Evolutionary conservation across 2,113 vertebrate genomes (phyloP).

Genomic region (Sterrhoptilus dennistouni): DNA sequence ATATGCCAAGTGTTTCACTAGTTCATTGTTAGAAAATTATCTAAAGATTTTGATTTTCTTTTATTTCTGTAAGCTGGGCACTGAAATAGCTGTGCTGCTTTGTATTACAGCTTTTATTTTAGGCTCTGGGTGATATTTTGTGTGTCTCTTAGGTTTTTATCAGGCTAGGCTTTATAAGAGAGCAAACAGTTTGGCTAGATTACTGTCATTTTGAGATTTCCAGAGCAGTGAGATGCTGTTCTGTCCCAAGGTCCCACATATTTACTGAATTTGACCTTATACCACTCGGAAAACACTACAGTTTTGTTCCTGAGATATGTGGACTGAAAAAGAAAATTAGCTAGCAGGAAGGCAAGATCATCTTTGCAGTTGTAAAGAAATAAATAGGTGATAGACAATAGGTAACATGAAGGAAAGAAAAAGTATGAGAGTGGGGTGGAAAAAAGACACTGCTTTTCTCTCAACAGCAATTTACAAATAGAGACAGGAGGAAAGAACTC

Average conservation of each 20-base stretch:
- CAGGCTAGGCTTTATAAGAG: background rate
- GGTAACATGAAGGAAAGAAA: background rate
- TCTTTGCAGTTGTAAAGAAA: background rate
- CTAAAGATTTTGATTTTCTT: background rate
- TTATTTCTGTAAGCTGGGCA: background rate
- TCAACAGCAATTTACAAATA: background rate
- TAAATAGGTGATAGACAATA: background rate
- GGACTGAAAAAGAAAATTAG: background rate
- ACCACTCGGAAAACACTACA: background rate
- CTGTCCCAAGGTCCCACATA: background rate
- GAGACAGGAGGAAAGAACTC: background rate
- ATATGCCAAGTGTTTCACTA: background rate
- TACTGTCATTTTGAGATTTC: background rate
- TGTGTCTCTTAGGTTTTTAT: background rate
- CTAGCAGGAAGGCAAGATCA: background rate
- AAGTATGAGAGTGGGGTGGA: background rate
- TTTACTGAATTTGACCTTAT: background rate
- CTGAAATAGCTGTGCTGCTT: background rate
- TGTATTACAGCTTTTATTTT: background rate
- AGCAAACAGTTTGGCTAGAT: background rate
- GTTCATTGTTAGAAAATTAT: background rate
- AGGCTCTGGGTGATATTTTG: background rate
- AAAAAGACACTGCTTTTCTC: background rate
- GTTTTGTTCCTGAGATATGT: background rate
- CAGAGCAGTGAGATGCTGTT: background rate